Evolutionary conservation across 2,797 vertebrate genomes (phyloP).

Genomic region (Oophaga sylvatica): DNA sequence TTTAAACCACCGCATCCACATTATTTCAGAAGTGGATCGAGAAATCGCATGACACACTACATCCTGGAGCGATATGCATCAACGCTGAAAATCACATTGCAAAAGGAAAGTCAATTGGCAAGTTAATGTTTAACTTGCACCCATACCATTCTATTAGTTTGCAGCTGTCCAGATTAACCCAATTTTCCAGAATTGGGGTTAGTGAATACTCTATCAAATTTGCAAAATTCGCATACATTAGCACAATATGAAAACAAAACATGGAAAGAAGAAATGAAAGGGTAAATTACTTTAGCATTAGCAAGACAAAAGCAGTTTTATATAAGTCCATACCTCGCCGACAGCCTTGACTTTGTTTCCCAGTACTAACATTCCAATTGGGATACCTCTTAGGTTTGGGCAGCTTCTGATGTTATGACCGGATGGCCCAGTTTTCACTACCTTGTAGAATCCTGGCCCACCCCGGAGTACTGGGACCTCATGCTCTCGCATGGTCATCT

Average conservation of each 20-base stretch:
- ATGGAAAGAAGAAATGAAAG: slow-evolving; percentile 66
- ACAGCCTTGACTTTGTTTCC: slow-evolving; percentile 99
- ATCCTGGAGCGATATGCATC: slow-evolving; percentile 78
- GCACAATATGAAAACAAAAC: slow-evolving; percentile 65
- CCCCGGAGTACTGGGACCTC: slow-evolving; percentile 89
- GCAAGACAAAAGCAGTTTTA: slow-evolving; percentile 72
- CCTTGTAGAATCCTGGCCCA: slow-evolving; percentile 99
- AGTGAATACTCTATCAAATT: slow-evolving; percentile 8
- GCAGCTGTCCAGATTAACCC: neutral
- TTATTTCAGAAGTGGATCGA: slow-evolving; percentile 72
- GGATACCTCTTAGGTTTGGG: slow-evolving; percentile 99
- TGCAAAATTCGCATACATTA: slow-evolving; percentile 56
- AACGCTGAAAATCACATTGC: slow-evolving; percentile 63
- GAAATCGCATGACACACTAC: slow-evolving; percentile 99
- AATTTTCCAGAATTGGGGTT: neutral
- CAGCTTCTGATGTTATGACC: slow-evolving; percentile 99
- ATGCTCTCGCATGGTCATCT: slow-evolving; percentile 89
- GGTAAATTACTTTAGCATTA: slow-evolving; percentile 68
- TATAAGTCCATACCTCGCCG: slow-evolving; percentile 94
- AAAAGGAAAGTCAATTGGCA: neutral
- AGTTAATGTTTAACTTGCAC: neutral
- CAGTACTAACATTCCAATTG: slow-evolving; percentile 99
- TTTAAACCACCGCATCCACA: slow-evolving; percentile 62
- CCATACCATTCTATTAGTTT: neutral
- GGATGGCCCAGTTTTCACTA: slow-evolving; percentile 99